phyloP scores from a whole-genome alignment of 1,140 invertebrate genomes.

The Drosophila equinoxialis region DNA sequence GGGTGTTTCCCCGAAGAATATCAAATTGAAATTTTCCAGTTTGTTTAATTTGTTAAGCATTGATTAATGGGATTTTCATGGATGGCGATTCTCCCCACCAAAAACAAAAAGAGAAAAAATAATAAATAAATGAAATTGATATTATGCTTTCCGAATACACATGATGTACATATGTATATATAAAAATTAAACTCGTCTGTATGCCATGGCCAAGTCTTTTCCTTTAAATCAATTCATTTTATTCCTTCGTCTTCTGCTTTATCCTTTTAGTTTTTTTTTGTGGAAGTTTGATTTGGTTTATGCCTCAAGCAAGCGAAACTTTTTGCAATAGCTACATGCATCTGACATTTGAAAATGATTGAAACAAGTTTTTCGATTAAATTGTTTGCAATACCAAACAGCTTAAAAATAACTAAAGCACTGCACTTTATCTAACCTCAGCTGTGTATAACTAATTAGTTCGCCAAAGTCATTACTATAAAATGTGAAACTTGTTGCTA shows the following conservation, averaged over 20 bases:
- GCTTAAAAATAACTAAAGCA: conserved; percentile 1
- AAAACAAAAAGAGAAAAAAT: background rate
- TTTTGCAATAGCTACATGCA: background rate
- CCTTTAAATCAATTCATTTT: background rate
- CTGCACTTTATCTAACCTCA: conserved; percentile 10
- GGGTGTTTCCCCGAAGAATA: conserved; percentile 36
- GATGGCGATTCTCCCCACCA: conserved; percentile 11
- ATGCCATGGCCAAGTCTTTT: no score
- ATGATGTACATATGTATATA: background rate
- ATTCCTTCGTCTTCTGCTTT: no score
- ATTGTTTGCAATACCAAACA: conserved; percentile 31
- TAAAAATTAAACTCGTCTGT: no score
- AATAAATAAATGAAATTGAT: background rate
- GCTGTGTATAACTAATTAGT: conserved; percentile 51
- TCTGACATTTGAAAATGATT: conserved; percentile 10
- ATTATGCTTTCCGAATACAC: background rate
- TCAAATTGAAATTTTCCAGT: conserved; percentile 76
- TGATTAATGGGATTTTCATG: conserved; percentile 74
- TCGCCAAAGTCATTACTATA: conserved; percentile 42
- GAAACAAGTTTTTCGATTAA: conserved; percentile 57
- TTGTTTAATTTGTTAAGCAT: conserved; percentile 72
- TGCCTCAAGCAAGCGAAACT: conserved; percentile 7
- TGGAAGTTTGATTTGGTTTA: conserved; percentile 10
- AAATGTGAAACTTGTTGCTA: conserved; percentile 46
- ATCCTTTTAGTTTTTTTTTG: background rate